Evolutionary conservation across 64 coral and sea anemone species (phyloP).

Genomic region (Orbicella faveolata): DNA sequence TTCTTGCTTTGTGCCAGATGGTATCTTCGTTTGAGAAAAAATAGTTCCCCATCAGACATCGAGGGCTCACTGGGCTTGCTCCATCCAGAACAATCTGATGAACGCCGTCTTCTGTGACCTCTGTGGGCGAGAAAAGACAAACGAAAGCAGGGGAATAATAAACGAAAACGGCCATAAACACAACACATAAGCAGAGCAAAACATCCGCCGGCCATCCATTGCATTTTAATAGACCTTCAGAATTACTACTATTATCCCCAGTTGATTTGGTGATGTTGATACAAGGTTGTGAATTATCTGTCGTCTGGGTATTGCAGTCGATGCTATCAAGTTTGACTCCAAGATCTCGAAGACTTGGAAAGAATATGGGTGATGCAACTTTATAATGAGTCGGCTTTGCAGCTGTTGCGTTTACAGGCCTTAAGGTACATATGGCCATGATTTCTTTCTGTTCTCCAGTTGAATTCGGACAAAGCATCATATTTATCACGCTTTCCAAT

Average conservation of each 20-base stretch:
- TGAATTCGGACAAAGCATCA: too few species aligned
- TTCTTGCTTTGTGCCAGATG: not conserved
- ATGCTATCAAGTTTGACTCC: not conserved
- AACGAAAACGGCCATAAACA: too few species aligned
- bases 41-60: not conserved
- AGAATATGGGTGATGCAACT: not conserved
- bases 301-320: too few species aligned
- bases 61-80: not conserved
- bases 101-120: not conserved
- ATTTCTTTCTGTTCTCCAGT: too few species aligned
- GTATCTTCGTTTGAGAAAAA: not conserved
- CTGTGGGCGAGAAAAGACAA: slow-evolving; percentile 3
- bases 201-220: too few species aligned
- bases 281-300: not conserved
- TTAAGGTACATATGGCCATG: too few species aligned
- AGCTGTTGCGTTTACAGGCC: not conserved
- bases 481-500: too few species aligned
- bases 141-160: not conserved
- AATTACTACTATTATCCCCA: not conserved
- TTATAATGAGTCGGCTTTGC: not conserved
- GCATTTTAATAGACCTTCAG: too few species aligned
- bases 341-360: slow-evolving; percentile 1
- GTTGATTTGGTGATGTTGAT: too few species aligned
- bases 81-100: not conserved
- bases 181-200: not conserved